Evolutionary conservation across 2,113 vertebrate species (phyloP).

Genomic region (Oreamnos americanus): DNA sequence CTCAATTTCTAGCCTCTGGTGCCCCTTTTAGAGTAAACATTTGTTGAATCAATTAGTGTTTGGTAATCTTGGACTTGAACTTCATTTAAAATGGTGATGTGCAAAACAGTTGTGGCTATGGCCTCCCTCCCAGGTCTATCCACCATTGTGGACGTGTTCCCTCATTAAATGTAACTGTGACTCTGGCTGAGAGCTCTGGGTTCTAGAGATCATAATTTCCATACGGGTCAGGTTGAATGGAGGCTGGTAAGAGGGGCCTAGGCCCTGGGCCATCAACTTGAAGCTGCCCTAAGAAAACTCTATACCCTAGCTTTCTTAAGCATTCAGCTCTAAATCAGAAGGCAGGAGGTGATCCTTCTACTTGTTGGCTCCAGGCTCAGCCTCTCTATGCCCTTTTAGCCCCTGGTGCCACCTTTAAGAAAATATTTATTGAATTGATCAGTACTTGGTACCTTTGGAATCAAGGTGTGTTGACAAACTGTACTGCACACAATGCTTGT

Average conservation of each 20-base stretch:
- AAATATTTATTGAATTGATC: slow-evolving; percentile 48
- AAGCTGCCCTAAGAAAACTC: not conserved
- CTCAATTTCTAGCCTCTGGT: not conserved
- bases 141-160: not conserved
- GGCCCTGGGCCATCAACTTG: not conserved
- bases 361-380: not conserved
- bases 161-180: not conserved
- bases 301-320: not conserved
- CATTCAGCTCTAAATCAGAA: not conserved
- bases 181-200: not conserved
- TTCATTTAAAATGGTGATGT: not conserved
- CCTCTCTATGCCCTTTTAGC: not conserved
- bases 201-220: not conserved
- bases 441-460: not conserved
- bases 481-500: not conserved
- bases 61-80: not conserved
- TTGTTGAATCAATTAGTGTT: not conserved
- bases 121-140: not conserved
- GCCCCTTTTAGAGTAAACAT: not conserved
- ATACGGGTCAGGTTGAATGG: not conserved
- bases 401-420: not conserved
- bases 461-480: not conserved
- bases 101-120: not conserved
- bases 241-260: not conserved
- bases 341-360: not conserved